Base-by-base conservation (phyloP, 2,113 vertebrate genomes). In the Corythornis madagascariensis region DNA sequence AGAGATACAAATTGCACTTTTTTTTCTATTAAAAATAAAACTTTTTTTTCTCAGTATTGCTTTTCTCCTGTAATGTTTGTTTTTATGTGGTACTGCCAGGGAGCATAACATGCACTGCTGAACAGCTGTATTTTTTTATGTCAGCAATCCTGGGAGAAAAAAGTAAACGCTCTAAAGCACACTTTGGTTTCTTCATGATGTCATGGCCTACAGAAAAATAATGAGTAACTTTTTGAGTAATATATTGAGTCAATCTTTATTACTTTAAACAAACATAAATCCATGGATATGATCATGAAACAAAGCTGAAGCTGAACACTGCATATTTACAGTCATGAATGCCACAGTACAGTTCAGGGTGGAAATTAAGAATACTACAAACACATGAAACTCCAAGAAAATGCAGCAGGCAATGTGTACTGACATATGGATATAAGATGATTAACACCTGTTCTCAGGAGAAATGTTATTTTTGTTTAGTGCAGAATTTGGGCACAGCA, bases 251-350 rank as follows among this genome's bases (percentile, higher is more conserved):
- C 73, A 76, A 59, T 66, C 57, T 67, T 77, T 42, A 74, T 18
- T 53, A 60, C 73, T 88, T 90, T 66, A 93, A 94, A 84, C 55
- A 75, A 94, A 57, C 18, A 77, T 10, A 83, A 81, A 74, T 65
- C 83, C 65, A 86, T 57, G 73, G 63, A 86, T 93, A 88, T 0
- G 0, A 43, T 28, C 17, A 53, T 6, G 10, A 79, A 95, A 69
- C 45, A 55, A 86, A 92, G 67, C 42, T 55, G 81, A 95, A 84
- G 55, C 15, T 4, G 3, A 33, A 31, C 38, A 26, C 38, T 63
- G 14, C 35, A 7, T 66, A 57, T 65, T 75, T 72, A 57, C 16
- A 43, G 80, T n/a, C 59, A 74, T 1, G 3, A 92, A 69, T 26
- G 65, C 21, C n/a, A 72, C 21, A 67, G 70, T 28, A 77, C 29